Evolutionary conservation across 2,113 vertebrate species (phyloP).

Genomic region (Phrynosoma platyrhinos): DNA sequence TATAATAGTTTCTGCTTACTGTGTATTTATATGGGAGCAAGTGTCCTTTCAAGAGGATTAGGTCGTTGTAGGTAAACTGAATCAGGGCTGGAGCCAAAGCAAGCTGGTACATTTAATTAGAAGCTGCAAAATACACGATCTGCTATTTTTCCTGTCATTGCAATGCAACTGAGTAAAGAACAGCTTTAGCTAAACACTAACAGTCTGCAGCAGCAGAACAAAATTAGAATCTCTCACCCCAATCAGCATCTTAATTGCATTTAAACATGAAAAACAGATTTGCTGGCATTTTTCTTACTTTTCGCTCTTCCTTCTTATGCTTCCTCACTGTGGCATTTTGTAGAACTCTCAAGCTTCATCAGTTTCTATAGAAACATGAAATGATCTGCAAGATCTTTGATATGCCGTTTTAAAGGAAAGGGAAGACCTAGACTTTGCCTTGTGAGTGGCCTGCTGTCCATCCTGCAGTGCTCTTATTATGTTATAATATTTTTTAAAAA

Average conservation of each 20-base stretch:
- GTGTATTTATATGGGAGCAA: not conserved
- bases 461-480: not conserved
- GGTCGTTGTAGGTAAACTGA: not conserved
- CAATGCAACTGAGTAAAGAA: not conserved
- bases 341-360: not conserved
- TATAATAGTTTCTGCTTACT: not conserved
- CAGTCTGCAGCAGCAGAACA: not conserved
- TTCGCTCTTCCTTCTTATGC: not conserved
- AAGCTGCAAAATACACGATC: not conserved
- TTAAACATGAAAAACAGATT: not conserved
- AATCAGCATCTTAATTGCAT: not conserved
- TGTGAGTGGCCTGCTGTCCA: too few species aligned
- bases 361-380: constrained; percentile 6
- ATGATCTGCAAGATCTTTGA: not conserved
- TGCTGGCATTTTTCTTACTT: not conserved
- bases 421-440: not conserved
- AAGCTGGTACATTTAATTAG: not conserved
- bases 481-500: not conserved
- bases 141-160: not conserved
- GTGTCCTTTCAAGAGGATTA: not conserved
- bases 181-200: not conserved
- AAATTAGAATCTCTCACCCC: not conserved
- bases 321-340: not conserved
- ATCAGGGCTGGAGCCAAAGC: not conserved
- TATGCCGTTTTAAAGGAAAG: not conserved